Evolutionary conservation across 2,797 vertebrate species (phyloP), one percentile per base, ranked within the genome.

Genomic region (Luscinia luscinia): DNA sequence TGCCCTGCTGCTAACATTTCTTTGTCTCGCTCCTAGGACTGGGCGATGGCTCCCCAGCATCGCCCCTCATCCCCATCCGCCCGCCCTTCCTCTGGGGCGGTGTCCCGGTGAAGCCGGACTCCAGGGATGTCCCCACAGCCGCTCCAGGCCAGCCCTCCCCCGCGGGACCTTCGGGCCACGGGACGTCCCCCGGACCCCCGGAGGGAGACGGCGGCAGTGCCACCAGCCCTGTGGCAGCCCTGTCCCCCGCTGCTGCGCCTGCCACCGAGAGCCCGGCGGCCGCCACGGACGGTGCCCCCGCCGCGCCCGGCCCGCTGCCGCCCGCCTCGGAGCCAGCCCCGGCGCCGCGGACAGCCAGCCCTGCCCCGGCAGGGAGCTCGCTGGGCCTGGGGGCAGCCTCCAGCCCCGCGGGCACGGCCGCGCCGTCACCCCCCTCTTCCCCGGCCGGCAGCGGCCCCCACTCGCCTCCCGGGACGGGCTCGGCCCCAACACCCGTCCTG

Each of bases 101-200:
- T 27, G 54, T 16, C 41, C 54, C 95, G 2, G 74, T 8, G 3
- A 87, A 28, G 4, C 87, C 12, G 1, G 40, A 51, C 63, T 84
- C 51, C 34, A 40, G 59, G 84, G 84, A 61, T 21, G 34, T 73
- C n/a, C 36, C 84, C 70, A 45, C 30, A 0, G 20, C 62, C 18
- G 24, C 62, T 79, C 59, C 95, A 11, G 55, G 15, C 54, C 96
- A 87, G 67, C 43, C 66, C 55, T 34, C 22, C 1, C 58, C 92
- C 74, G 8, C 18, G 0, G 89, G 7, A 73, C 20, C 86, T 40
- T 13, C 70, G 0, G 2, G 23, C 78, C 67, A 48, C 0, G 15
- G 11, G 52, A 8, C 3, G 0, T n/a, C 80, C 66, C 21, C 90
- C 1, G 1, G 32, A 34, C 41, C 2, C 0, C n/a, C 0, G 9